phyloP scores from a whole-genome alignment of 2,888 invertebrate species.

The Cyclophora albipunctata region DNA sequence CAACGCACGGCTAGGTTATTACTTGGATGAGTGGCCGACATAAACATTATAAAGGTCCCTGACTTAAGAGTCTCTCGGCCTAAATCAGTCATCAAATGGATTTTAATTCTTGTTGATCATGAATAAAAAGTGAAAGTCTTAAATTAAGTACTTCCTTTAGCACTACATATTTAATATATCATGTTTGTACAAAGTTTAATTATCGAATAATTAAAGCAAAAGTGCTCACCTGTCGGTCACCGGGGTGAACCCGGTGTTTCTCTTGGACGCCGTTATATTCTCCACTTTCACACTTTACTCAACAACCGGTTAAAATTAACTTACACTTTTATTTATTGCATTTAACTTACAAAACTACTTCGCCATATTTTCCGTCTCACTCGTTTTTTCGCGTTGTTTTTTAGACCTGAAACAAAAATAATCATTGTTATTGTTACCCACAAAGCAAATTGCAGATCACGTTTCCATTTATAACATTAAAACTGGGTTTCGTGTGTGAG shows the following conservation, averaged over 20 bases:
- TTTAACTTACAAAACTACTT: constrained; percentile 1
- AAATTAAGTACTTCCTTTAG: background rate
- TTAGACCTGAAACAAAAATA: constrained; percentile 58
- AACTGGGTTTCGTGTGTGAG: constrained; percentile 5
- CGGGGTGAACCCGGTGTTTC: constrained; percentile 56
- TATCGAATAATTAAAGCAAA: too few relatives aligned
- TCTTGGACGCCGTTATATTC: constrained; percentile 45
- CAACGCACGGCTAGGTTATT: too few relatives aligned
- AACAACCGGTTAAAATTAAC: constrained; percentile 21
- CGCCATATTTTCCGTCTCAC: constrained; percentile 16
- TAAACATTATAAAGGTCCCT: too few relatives aligned
- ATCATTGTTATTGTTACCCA: constrained; percentile 4
- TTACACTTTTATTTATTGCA: constrained; percentile 6
- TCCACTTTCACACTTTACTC: constrained; percentile 58
- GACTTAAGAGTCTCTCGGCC: too few relatives aligned
- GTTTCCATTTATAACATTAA: constrained; percentile 20
- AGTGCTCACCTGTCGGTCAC: constrained; percentile 56
- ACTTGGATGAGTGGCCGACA: too few relatives aligned
- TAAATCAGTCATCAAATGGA: too few relatives aligned
- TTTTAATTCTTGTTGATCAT: background rate
- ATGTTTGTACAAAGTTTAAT: background rate
- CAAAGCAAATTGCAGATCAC: constrained; percentile 9
- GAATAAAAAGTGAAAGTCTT: background rate
- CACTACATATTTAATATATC: background rate
- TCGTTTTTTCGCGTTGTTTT: constrained; percentile 22